phyloP scores from a whole-genome alignment of 2,888 invertebrate species.

The Lycocerus yunnanus region DNA sequence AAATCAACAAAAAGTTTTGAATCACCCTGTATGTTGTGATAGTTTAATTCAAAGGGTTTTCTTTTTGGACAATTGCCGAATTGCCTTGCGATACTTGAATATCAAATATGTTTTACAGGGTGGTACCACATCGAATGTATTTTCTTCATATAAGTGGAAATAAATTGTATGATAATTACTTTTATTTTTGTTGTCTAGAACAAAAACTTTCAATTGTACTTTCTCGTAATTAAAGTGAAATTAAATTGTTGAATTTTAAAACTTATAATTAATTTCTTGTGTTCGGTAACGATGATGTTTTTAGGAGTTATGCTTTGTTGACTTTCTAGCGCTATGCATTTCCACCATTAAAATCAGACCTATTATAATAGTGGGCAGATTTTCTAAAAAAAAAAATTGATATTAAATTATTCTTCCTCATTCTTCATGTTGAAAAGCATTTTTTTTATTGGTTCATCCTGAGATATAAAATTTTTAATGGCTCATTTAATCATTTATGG shows the following conservation, averaged over 20 bases:
- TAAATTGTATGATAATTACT: not conserved
- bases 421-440: not conserved
- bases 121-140: not conserved
- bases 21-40: too few species aligned
- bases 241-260: conserved; percentile 6
- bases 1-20: not conserved
- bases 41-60: too few species aligned
- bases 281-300: not conserved
- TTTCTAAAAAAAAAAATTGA: not conserved
- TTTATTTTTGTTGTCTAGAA: conserved; percentile 7
- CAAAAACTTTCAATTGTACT: conserved; percentile 6
- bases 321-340: not conserved
- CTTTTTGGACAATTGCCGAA: too few species aligned
- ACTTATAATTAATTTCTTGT: not conserved
- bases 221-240: conserved; percentile 19
- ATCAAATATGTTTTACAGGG: not conserved
- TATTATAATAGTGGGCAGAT: not conserved
- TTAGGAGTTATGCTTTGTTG: not conserved
- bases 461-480: not conserved
- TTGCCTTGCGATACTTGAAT: too few species aligned
- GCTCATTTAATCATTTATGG: not conserved
- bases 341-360: not conserved
- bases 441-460: not conserved
- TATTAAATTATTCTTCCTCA: not conserved
- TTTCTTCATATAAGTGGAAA: not conserved